Base-by-base conservation (phyloP, 2,888 invertebrate genomes). In the Cephus spinipes region DNA sequence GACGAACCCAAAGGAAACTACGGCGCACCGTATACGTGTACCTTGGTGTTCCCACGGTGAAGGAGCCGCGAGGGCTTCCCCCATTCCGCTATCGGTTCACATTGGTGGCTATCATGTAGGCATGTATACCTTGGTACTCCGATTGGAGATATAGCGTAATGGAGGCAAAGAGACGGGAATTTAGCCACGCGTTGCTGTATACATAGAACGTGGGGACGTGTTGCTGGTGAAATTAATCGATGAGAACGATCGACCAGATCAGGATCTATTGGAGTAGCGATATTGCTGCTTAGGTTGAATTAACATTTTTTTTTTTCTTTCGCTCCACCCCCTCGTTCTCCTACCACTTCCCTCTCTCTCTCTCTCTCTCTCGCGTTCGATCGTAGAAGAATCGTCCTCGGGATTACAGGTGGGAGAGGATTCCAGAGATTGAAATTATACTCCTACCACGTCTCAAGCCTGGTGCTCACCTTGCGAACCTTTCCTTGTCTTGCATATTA, bases 401-500 rank as follows among this genome's bases (percentile, higher is more conserved):
- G 55, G 9, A 23, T 55, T 55, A 55, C 23, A 15, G 23, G 55
- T 23, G 55, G 55, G 55, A 55, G 55, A 55, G 55, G 55, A 40
- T 40, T 15, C 40, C 40, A 40, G 40, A 23, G 55, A 55, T 55
- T 55, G 55, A 55, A 55, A 55, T 55, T 55, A 55, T 55, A 55
- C 55, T 55, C 55, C 55, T 55, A 55, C 55, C 55, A 2, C 23
- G 55, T 6, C 33, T 80, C 81, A 81, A 83, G 85, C 80, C 83
- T 84, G 83, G 91, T 91, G 92, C 93, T 93, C 93, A 96, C 98
- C 97, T 97, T 87, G 98, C 98, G 94, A 98, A 98, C 90, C 98
- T 95, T 92, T 98, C 98, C 93, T 98, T 98, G 92, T 98, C 98
- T 94, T 98, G 98, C 92, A 97, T 96, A 92, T 95, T 97, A 91